Conservation (phyloP, 2,888 invertebrate genomes). For the Phalera bucephala region DNA sequence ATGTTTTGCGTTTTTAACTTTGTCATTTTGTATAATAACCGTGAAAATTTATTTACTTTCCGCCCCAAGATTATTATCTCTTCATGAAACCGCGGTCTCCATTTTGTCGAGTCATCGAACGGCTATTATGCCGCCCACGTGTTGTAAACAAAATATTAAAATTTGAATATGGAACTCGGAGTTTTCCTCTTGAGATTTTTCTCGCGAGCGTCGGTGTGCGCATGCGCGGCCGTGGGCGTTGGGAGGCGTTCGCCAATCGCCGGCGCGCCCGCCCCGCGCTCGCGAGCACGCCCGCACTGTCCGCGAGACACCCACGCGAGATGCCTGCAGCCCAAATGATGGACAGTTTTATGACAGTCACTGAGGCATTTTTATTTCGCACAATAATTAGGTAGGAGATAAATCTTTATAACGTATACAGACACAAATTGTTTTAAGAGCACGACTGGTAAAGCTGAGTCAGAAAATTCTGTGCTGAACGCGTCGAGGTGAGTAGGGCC, state of each 20-base stretch:
- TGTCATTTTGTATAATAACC: conserved; percentile 7
- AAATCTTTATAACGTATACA: too few species aligned
- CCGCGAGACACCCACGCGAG: conserved; percentile 34
- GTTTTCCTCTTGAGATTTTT: conserved; percentile 73
- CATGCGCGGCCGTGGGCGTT: conserved; percentile 82
- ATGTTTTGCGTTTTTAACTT: conserved; percentile 4
- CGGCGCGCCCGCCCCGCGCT: conserved; percentile 71
- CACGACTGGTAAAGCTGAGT: too few species aligned
- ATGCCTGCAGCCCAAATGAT: conserved; percentile 15
- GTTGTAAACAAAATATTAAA: conserved; percentile 55
- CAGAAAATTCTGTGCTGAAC: too few species aligned
- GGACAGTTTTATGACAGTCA: conserved; percentile 19
- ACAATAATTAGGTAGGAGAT: too few species aligned
- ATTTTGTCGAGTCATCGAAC: conserved; percentile 51
- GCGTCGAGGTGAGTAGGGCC: too few species aligned
- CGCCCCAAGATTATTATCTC: conserved; percentile 38
- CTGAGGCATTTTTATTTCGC: too few species aligned
- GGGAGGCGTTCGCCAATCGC: conserved; percentile 82
- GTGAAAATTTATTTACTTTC: conserved; percentile 22
- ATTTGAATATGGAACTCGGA: conserved; percentile 50
- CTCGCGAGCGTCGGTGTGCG: conserved; percentile 62
- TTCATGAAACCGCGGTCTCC: conserved; percentile 49
- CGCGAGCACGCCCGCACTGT: conserved; percentile 50
- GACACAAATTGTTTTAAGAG: too few species aligned
- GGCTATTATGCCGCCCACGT: conserved; percentile 59